Percentiles rank a stretch among this genome's conserved stretches.
These are phyloP conservation scores for Oncorhynchus gorbuscha DNA, from an alignment of 2,113 vertebrate species.

Conservation along the genomic window DNA sequence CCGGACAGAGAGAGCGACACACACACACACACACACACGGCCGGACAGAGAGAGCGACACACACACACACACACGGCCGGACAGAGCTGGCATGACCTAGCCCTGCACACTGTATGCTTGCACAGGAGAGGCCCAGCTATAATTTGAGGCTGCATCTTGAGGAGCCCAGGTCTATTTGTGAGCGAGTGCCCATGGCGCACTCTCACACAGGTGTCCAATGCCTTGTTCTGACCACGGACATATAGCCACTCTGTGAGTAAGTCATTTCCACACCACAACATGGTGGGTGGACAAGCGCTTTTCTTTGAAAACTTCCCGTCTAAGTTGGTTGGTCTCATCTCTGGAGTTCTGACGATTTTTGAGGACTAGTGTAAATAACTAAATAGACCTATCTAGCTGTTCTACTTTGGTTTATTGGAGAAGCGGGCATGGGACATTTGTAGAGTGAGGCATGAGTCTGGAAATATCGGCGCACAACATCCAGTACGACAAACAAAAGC, in stretches of 20 bases:
- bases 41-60: constrained; percentile 23
- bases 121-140: constrained; percentile 44
- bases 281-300: constrained; percentile 51
- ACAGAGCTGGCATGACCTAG: constrained; percentile 26
- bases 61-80: neutral
- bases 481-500: no score
- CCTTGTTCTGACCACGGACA: neutral
- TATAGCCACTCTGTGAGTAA: constrained; percentile 47
- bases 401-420: neutral
- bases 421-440: neutral
- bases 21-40: no score
- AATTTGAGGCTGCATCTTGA: constrained; percentile 38
- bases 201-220: constrained; percentile 14
- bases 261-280: constrained; percentile 50
- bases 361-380: neutral
- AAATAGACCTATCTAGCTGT: neutral
- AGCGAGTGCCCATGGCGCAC: no score
- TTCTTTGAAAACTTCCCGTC: constrained; percentile 52
- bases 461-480: no score
- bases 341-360: neutral
- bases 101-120: constrained; percentile 58
- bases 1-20: no score
- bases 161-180: constrained; percentile 14
- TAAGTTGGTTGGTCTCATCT: constrained; percentile 38
- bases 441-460: no score